Conservation (phyloP, 2,888 invertebrate species). For the Leucophenga montana region DNA sequence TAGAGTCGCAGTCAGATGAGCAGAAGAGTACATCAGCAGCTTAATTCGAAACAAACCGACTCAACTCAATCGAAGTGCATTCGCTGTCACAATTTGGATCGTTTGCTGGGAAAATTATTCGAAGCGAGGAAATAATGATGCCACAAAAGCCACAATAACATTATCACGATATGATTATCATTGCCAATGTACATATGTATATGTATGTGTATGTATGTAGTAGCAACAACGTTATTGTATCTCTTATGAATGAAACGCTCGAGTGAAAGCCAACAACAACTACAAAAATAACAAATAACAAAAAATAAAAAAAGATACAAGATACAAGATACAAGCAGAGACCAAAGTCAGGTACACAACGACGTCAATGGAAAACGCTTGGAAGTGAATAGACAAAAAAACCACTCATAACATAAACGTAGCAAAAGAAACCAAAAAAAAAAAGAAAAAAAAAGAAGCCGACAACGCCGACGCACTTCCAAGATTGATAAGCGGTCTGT, state of each 20-base stretch:
- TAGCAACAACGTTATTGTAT: neutral
- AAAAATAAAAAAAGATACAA: neutral
- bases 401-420: neutral
- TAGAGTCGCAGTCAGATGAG: too few species aligned
- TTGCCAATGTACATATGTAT: neutral
- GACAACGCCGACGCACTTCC: constrained; percentile 4
- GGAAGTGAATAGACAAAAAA: neutral
- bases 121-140: constrained; percentile 4
- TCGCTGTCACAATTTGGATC: neutral
- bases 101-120: constrained; percentile 6
- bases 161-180: neutral
- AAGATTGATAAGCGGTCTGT: neutral
- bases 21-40: too few species aligned
- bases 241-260: constrained; percentile 9
- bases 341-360: too few species aligned
- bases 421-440: neutral
- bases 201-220: too few species aligned
- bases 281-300: neutral
- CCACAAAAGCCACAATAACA: neutral
- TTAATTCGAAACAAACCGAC: constrained; percentile 17
- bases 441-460: neutral
- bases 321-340: neutral
- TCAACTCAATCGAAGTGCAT: constrained; percentile 15
- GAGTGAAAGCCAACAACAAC: constrained; percentile 29
- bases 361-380: too few species aligned